A percentile compares a stretch with the other conserved stretches of the same genome.
Conservation (phyloP, 1,140 invertebrate genomes). For the Drosophila teissieri region DNA sequence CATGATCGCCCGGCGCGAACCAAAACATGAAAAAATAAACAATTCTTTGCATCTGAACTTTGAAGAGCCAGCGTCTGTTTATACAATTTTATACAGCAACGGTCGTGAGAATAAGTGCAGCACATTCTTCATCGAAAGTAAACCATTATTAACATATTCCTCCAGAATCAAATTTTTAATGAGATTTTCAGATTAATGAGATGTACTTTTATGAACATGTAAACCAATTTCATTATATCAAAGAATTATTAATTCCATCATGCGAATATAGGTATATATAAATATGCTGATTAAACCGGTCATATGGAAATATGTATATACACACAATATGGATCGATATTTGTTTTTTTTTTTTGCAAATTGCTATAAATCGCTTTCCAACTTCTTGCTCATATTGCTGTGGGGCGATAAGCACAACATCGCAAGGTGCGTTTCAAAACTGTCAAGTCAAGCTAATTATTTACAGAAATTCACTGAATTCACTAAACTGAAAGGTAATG, state of each 20-base stretch:
- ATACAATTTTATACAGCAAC: conserved; percentile 25
- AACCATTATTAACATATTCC: background rate
- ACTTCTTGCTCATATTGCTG: conserved; percentile 13
- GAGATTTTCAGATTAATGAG: background rate
- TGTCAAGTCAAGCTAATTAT: background rate
- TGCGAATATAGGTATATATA: conserved; percentile 1
- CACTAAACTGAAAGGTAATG: too few species aligned
- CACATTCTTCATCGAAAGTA: background rate
- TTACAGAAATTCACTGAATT: too few species aligned
- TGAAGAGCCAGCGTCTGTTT: conserved; percentile 16
- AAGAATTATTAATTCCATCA: too few species aligned
- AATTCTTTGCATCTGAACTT: conserved; percentile 57
- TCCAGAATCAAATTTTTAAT: background rate
- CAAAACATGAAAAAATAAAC: conserved; percentile 62
- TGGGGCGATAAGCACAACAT: conserved; percentile 59
- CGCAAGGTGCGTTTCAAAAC: background rate
- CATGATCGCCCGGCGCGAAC: background rate
- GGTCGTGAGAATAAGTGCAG: background rate
- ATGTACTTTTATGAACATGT: too few species aligned
- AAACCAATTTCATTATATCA: too few species aligned
- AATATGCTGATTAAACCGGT: conserved; percentile 35
- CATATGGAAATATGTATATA: conserved; percentile 9
- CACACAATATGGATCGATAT: background rate
- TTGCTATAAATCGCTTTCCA: conserved; percentile 34
- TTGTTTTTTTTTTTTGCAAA: conserved; percentile 64